Evolutionary conservation across 2,113 vertebrate species (phyloP).

Genomic region (Cottus gobio): DNA sequence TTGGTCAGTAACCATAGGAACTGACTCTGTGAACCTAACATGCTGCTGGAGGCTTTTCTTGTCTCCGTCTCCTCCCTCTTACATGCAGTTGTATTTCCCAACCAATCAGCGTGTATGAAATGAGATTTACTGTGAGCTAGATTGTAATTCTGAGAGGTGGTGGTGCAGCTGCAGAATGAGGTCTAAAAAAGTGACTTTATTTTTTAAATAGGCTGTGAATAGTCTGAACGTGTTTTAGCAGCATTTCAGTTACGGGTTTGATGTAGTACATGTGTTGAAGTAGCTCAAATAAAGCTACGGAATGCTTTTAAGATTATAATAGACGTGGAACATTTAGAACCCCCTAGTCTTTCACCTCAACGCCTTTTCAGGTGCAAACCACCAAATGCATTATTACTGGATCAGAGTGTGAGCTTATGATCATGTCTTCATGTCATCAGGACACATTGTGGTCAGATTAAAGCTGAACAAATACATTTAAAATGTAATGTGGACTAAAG

Average conservation of each 20-base stretch:
- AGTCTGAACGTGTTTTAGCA: background rate
- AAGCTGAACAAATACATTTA: no score
- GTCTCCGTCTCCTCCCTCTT: background rate
- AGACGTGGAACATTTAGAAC: background rate
- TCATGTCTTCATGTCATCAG: background rate
- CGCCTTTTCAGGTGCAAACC: no score
- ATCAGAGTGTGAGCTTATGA: background rate
- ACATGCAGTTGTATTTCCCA: background rate
- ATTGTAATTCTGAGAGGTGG: background rate
- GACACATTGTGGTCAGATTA: no score
- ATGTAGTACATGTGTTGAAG: no score
- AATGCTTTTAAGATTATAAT: background rate
- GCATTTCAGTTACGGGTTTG: background rate
- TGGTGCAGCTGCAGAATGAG: background rate
- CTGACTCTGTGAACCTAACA: no score
- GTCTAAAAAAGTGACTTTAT: background rate
- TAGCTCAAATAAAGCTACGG: no score
- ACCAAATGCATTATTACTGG: background rate
- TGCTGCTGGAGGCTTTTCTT: no score
- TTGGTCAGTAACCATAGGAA: background rate
- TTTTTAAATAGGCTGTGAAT: background rate
- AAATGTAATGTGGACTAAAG: no score
- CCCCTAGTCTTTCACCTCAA: background rate
- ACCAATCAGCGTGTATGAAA: background rate
- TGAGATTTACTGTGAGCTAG: background rate